Base-by-base conservation (phyloP, 2,797 vertebrate genomes). In the Pipistrellus kuhlii region DNA sequence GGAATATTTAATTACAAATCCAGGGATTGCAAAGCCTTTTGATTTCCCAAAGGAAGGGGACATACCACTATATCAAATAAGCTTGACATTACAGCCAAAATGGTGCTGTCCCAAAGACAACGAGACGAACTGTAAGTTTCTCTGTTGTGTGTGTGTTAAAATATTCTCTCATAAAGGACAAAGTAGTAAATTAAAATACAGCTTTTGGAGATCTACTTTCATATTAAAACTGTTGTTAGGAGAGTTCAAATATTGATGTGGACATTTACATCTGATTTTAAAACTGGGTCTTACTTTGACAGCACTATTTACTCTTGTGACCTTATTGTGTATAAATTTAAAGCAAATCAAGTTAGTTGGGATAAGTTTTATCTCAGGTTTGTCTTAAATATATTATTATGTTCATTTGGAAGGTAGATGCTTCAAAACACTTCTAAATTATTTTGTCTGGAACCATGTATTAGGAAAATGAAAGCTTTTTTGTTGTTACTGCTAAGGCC, bases 101-200 rank as follows among this genome's bases (percentile, higher is more conserved):
- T 99, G 99, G 99, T 99, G 99, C 99, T 99, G 98, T 99, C 99
- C 98, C 99, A 99, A 98, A 99, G 99, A 98, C 99, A 99, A 99
- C 98, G 99, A 99, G 99, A 99, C 97, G 99, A 99, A 98, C 98
- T 99, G 99, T 99, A 98, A 99, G 99, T 99, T 96, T 93, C 48
- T 94, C 27, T 94, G 32, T 92, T 96, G 83, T 82, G 23, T 94
- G n/a, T 48, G 66, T 55, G 53, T 55, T 2, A 46, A n/a, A 89
- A 87, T 77, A 72, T 51, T 18, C 4, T 93, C 18, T 85, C 4
- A 48, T 88, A 83, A 80, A 88, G 55, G 53, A 69, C n/a, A 85
- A 89, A 85, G 27, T 87, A 90, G 14, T 81, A 93, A 78, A 90
- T 92, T 80, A 85, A 86, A 88, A 48, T 91, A 76, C 2, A 55